These are phyloP conservation scores for Lathronympha strigana DNA, from an alignment of 2,888 invertebrate genomes.

Conservation along the genomic window DNA sequence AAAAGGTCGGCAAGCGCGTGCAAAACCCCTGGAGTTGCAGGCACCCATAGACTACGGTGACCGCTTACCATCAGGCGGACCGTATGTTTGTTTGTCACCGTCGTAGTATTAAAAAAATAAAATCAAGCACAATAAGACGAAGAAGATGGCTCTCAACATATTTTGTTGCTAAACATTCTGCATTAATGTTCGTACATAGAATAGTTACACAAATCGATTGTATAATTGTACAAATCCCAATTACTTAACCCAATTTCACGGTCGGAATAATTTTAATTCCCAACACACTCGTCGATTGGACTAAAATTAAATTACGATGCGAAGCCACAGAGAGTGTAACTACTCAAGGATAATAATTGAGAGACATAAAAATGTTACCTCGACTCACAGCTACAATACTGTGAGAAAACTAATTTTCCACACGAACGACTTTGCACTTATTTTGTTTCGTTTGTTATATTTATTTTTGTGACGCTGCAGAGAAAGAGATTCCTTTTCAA, in stretches of 20 bases:
- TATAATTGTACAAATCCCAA: neutral
- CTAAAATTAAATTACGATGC: neutral
- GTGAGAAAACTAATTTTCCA: conserved; percentile 33
- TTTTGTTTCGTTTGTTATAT: conserved; percentile 14
- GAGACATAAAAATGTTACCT: conserved; percentile 8
- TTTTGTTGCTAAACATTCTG: too few relatives aligned
- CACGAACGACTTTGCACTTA: conserved; percentile 4
- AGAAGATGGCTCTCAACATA: too few relatives aligned
- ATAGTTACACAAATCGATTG: too few relatives aligned
- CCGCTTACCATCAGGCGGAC: too few relatives aligned
- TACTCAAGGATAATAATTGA: conserved; percentile 19
- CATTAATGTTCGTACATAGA: too few relatives aligned
- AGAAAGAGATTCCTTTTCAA: neutral
- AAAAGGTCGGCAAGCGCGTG: too few relatives aligned
- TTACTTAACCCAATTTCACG: neutral
- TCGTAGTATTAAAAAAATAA: too few relatives aligned
- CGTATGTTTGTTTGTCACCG: too few relatives aligned
- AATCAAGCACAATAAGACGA: too few relatives aligned
- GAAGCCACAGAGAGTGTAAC: neutral
- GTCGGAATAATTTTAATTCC: neutral
- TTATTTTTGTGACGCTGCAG: neutral
- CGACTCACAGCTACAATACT: neutral
- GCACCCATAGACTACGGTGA: too few relatives aligned
- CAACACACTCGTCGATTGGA: neutral
- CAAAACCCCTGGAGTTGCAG: too few relatives aligned